Evolutionary conservation across 2,888 invertebrate species (phyloP).

Genomic region (Sceliomorpha sp.): DNA sequence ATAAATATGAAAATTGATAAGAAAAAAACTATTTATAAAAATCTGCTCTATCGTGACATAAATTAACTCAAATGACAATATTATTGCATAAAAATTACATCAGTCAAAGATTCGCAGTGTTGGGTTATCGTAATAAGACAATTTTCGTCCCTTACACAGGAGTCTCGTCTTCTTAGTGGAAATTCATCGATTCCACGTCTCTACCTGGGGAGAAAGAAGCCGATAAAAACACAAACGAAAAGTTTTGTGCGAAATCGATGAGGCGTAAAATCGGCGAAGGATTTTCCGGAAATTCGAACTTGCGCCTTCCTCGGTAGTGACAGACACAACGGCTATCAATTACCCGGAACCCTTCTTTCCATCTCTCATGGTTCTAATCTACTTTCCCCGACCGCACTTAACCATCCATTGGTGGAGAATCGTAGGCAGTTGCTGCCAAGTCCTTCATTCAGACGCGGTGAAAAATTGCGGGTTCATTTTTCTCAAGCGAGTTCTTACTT

Average conservation of each 20-base stretch:
- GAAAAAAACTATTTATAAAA: no score
- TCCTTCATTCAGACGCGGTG: slow-evolving; percentile 52
- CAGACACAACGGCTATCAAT: slow-evolving; percentile 67
- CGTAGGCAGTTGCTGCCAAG: slow-evolving; percentile 38
- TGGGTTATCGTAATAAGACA: no score
- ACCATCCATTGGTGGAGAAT: slow-evolving; percentile 62
- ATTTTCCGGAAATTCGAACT: slow-evolving; percentile 39
- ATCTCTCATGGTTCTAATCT: slow-evolving; percentile 64
- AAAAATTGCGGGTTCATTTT: slow-evolving; percentile 63
- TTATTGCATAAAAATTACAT: no score
- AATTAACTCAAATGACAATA: no score
- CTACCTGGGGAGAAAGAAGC: no score
- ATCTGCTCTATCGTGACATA: no score
- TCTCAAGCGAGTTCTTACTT: slow-evolving; percentile 48
- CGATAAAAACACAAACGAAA: slow-evolving; percentile 24
- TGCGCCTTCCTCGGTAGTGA: slow-evolving; percentile 43
- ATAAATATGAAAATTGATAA: no score
- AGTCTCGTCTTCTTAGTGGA: no score
- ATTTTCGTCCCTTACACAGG: no score
- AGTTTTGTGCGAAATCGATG: slow-evolving; percentile 42
- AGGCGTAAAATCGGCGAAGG: slow-evolving; percentile 40
- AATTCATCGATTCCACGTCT: no score
- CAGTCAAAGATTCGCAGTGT: no score
- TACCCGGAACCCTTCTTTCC: slow-evolving; percentile 58
- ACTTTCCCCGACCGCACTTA: slow-evolving; percentile 66